Evolutionary conservation across 2,797 vertebrate genomes (phyloP), one percentile per base, ranked within the genome.

Genomic region (Phylloscopus collybita): DNA sequence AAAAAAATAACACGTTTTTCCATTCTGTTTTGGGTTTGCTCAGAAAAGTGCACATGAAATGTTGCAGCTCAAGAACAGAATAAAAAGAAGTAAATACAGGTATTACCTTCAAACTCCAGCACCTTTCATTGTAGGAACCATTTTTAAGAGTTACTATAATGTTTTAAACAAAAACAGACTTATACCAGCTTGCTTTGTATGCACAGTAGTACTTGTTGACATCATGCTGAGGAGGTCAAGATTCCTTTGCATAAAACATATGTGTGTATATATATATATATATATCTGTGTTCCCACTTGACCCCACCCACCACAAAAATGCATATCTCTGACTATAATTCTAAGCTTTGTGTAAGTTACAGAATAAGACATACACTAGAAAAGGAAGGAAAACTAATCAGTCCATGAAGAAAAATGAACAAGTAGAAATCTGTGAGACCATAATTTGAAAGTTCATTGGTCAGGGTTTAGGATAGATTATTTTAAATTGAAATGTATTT

Each of bases 1-100:
- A 97, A 97, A 97, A 94, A 87, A 84, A 83, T 80, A 87, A 91
- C 49, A 66, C 18, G 85, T n/a, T 95, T 91, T 97, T 96, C 96
- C n/a, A 92, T 97, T 97, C 80, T 96, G 57, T 97, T 76, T 92
- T 91, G 94, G 74, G 79, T 50, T 80, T 90, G 70, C 65, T 93
- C 61, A 59, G 61, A 87, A 83, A 61, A 44, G 70, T 61, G 38
- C 7, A 4, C 86, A 47, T 82, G 42, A 91, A 80, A 40, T 23
- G 44, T 72, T 95, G 45, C 42, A 60, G 80, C 47, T 92, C 36
- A 92, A 92, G 73, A 91, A 44, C 71, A 81, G 38, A 78, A 59
- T 59, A 83, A 64, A 88, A 79, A 42, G 4, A 45, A 57, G 25
- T 54, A 61, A 93, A 70, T 73, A 17, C 30, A 78, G 47, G 32